These are phyloP conservation scores for Coryphaenoides rupestris DNA, from an alignment of 2,113 vertebrate species.

Conservation along the genomic window DNA sequence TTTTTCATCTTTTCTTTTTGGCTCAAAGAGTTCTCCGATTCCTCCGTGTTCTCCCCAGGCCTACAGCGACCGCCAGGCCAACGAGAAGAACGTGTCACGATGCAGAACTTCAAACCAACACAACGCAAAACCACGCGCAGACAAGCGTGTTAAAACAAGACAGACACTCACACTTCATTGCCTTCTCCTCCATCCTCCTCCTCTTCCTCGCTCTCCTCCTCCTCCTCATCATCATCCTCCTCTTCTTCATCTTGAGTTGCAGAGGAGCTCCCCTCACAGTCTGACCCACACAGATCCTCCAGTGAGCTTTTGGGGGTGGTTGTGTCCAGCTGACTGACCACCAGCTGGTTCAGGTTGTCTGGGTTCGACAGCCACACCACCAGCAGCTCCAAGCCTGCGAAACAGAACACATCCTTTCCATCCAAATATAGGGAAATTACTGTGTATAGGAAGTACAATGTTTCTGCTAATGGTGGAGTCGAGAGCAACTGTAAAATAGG, in stretches of 20 bases:
- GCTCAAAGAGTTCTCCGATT: conserved; percentile 17
- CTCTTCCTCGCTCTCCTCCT: conserved; percentile 46
- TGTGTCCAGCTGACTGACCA: conserved; percentile 65
- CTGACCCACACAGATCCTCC: conserved; percentile 45
- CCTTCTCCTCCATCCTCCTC: conserved; percentile 52
- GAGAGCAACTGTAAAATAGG: too few relatives aligned
- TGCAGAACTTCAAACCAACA: not conserved
- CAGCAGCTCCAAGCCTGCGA: conserved; percentile 56
- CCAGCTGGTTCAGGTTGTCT: conserved; percentile 74
- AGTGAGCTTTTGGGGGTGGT: conserved; percentile 32
- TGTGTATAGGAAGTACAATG: too few relatives aligned
- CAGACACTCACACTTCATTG: not conserved
- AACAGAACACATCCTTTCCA: not conserved
- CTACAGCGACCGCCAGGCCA: conserved; percentile 7
- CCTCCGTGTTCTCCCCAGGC: conserved; percentile 39
- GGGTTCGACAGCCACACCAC: conserved; percentile 73
- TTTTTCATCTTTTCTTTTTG: conserved; percentile 44
- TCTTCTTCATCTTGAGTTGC: conserved; percentile 29
- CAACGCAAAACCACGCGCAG: too few relatives aligned
- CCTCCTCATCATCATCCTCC: conserved; percentile 29
- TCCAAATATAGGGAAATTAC: not conserved
- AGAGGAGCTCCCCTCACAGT: conserved; percentile 42
- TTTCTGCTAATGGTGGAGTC: too few relatives aligned
- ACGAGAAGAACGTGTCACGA: conserved; percentile 20
- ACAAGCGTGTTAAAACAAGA: not conserved